Percentiles rank a stretch among this genome's conserved stretches.
These are phyloP conservation scores for Drosophila ohnishii DNA, from an alignment of 1,140 invertebrate species.

Conservation along the genomic window DNA sequence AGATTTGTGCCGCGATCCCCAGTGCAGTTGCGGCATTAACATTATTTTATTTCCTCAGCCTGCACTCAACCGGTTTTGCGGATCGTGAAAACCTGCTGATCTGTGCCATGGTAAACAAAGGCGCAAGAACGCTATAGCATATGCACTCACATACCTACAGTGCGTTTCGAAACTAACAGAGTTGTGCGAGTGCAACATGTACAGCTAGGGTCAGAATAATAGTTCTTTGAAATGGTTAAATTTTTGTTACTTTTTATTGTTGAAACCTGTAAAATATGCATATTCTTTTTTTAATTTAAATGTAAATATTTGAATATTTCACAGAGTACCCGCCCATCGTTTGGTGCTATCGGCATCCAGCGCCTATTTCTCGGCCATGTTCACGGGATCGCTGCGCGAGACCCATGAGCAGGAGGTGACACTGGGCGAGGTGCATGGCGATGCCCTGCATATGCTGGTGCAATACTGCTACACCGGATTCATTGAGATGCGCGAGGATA, in stretches of 20 bases:
- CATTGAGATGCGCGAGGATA: slow-evolving; percentile 91
- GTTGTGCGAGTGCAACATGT: neutral
- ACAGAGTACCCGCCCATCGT: slow-evolving; percentile 86
- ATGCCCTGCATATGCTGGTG: slow-evolving; percentile 92
- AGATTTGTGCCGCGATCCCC: slow-evolving; percentile 22
- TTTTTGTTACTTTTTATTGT: too few relatives aligned
- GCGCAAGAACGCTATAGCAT: slow-evolving; percentile 23
- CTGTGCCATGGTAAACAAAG: slow-evolving; percentile 43
- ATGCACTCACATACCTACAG: slow-evolving; percentile 3
- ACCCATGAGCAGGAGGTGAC: slow-evolving; percentile 92
- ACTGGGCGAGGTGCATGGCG: slow-evolving; percentile 91
- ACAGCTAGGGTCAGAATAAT: neutral
- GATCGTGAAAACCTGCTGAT: slow-evolving; percentile 40
- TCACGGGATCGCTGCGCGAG: slow-evolving; percentile 93
- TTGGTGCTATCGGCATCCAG: slow-evolving; percentile 94
- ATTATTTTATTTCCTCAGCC: slow-evolving; percentile 34
- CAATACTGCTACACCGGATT: slow-evolving; percentile 93
- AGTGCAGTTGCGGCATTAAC: slow-evolving; percentile 34
- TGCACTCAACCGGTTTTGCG: slow-evolving; percentile 42
- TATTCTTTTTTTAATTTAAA: neutral
- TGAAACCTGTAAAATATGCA: too few relatives aligned
- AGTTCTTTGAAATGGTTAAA: neutral
- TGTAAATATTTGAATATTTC: neutral
- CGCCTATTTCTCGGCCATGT: slow-evolving; percentile 98
- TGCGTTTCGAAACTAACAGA: slow-evolving; percentile 14